These are phyloP conservation scores for Gallinago paraguaiae DNA, from an alignment of 2,113 vertebrate genomes.

Conservation along the genomic window DNA sequence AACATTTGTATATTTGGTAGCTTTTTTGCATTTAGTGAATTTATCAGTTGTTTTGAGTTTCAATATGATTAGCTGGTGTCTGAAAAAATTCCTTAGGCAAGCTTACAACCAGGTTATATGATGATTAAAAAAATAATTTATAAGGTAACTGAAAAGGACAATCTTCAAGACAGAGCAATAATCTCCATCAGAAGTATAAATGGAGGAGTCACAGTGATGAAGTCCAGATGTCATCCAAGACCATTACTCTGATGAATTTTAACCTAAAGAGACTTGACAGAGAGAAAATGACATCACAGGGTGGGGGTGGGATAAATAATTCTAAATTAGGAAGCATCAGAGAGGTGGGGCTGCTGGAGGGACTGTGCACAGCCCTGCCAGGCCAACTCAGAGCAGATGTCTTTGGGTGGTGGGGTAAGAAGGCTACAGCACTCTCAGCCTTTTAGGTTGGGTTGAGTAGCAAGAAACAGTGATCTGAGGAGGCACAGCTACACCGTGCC, in stretches of 20 bases:
- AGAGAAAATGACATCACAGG: background rate
- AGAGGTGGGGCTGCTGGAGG: background rate
- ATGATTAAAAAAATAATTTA: background rate
- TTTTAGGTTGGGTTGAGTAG: background rate
- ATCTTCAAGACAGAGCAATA: background rate
- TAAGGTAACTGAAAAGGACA: background rate
- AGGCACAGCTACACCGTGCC: background rate
- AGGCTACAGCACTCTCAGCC: background rate
- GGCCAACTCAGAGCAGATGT: background rate
- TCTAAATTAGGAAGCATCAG: background rate
- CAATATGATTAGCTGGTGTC: background rate
- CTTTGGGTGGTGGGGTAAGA: background rate
- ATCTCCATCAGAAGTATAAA: background rate
- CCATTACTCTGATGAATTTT: background rate
- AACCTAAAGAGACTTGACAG: background rate
- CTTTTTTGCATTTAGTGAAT: background rate
- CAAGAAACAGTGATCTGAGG: background rate
- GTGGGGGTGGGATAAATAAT: background rate
- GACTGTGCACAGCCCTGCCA: background rate
- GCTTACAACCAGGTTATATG: background rate
- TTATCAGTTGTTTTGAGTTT: background rate
- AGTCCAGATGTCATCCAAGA: background rate
- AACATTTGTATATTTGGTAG: background rate
- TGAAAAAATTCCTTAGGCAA: constrained; percentile 2
- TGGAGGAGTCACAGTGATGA: background rate